These are phyloP conservation scores for Blera fallax DNA, from an alignment of 2,888 invertebrate genomes.

Conservation along the genomic window DNA sequence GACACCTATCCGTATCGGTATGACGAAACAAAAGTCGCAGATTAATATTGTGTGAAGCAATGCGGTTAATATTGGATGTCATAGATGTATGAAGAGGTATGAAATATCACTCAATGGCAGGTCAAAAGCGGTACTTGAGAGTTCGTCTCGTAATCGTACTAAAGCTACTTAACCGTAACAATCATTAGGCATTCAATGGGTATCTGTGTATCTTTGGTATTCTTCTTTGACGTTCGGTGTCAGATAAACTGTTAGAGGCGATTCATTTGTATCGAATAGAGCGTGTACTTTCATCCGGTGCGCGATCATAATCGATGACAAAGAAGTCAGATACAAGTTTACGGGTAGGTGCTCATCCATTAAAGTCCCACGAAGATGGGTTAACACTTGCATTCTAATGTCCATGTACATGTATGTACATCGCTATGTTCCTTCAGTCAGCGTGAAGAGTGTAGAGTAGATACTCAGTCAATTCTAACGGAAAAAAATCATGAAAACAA, in stretches of 20 bases:
- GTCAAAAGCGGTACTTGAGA: slow-evolving; percentile 45
- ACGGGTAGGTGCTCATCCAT: not conserved
- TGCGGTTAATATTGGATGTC: not conserved
- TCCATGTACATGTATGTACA: slow-evolving; percentile 17
- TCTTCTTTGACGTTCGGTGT: slow-evolving; percentile 17
- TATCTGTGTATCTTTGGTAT: not conserved
- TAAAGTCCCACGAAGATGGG: slow-evolving; percentile 55
- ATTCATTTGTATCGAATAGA: slow-evolving; percentile 20
- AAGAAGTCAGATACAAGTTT: not conserved
- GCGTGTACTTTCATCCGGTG: slow-evolving; percentile 24
- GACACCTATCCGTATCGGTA: not conserved
- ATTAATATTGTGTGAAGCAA: slow-evolving; percentile 16
- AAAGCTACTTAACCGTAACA: slow-evolving; percentile 58
- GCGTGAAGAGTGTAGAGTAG: slow-evolving; percentile 23
- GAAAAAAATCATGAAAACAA: slow-evolving; percentile 25
- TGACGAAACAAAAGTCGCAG: slow-evolving; percentile 3
- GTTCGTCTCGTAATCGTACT: slow-evolving; percentile 23
- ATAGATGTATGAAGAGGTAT: not conserved
- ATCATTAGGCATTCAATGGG: slow-evolving; percentile 45
- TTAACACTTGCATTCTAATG: slow-evolving; percentile 65
- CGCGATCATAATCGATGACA: slow-evolving; percentile 48
- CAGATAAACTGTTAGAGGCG: slow-evolving; percentile 29
- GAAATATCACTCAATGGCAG: not conserved
- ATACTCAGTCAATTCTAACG: slow-evolving; percentile 62
- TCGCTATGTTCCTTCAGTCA: not conserved